Evolutionary conservation across 2,888 invertebrate genomes (phyloP), one percentile per base, ranked within the genome.

Genomic region (Abrostola triplasia): DNA sequence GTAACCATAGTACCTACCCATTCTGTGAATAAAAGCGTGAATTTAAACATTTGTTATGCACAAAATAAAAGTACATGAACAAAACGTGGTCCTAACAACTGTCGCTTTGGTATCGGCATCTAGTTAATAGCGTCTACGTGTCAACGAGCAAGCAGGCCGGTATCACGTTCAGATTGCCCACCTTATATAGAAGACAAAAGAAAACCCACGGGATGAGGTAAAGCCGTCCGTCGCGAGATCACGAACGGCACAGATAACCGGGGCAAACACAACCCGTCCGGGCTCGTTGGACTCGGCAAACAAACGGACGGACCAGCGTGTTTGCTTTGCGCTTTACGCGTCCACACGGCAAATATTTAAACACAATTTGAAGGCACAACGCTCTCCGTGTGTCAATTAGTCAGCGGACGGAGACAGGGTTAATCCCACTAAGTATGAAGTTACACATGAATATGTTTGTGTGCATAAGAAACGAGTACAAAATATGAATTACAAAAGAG

Each of bases 311-410:
- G 81, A 70, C 82, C 82, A 77, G 77, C 81, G 75, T 92, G 90
- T 93, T 92, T 93, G 86, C 87, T 70, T 77, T 83, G 85, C 85
- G 90, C 90, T 90, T 85, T 86, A 88, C 87, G 85, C 78, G 86
- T 83, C 85, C 88, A 79, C 82, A 77, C 52, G 63, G 83, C 86
- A 76, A 94, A 94, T 92, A 92, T 93, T 94, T 91, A 86, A 89
- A 81, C 88, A 90, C 90, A 93, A 94, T 93, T 93, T 92, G 89
- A 91, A 90, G 92, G 92, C 86, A 91, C 90, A 85, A 90, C 90
- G 89, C 89, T 86, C 85, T 78, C 73, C 82, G 81, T 64, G 67
- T 65, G 68, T 87, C 90, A 91, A 91, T 91, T 91, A 91, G 86
- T 80, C 75, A 73, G 65, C 69, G 70, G 73, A 59, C 73, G 67